Percentiles rank a stretch among this genome's conserved stretches.
Evolutionary conservation across 2,888 invertebrate genomes (phyloP).

Genomic region (Meteorus colon): DNA sequence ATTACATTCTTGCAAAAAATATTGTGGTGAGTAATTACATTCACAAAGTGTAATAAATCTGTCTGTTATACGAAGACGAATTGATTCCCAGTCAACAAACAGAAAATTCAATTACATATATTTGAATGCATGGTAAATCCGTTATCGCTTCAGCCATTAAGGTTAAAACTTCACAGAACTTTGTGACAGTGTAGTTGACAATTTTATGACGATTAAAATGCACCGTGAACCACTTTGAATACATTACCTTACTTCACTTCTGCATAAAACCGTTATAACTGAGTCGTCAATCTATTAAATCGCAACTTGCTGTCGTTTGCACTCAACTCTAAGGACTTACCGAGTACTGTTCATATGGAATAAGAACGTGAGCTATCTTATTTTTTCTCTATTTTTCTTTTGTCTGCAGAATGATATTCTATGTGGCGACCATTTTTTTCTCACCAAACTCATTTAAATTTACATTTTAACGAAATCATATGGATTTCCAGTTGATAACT

Average conservation of each 20-base stretch:
- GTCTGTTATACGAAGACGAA: no score
- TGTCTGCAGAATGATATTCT: background rate
- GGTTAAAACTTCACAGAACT: background rate
- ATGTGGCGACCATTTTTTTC: background rate
- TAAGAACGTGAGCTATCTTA: background rate
- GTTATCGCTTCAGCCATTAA: background rate
- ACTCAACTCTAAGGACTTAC: background rate
- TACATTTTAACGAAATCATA: no score
- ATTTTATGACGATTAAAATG: slow-evolving; percentile 7
- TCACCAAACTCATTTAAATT: no score
- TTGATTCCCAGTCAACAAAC: background rate
- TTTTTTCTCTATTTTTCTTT: background rate
- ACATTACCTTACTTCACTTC: background rate
- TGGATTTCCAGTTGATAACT: no score
- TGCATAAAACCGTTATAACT: background rate
- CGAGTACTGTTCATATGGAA: background rate
- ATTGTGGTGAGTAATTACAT: no score
- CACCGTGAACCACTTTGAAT: slow-evolving; percentile 18
- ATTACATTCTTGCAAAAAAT: no score
- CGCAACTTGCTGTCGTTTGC: background rate
- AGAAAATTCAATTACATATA: background rate
- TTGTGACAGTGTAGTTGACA: background rate
- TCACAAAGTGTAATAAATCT: no score
- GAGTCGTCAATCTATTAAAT: background rate
- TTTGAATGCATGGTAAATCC: background rate